Percentiles rank a stretch among this genome's conserved stretches.
Conservation (phyloP, 2,888 invertebrate genomes). For the Plebejus anna region DNA sequence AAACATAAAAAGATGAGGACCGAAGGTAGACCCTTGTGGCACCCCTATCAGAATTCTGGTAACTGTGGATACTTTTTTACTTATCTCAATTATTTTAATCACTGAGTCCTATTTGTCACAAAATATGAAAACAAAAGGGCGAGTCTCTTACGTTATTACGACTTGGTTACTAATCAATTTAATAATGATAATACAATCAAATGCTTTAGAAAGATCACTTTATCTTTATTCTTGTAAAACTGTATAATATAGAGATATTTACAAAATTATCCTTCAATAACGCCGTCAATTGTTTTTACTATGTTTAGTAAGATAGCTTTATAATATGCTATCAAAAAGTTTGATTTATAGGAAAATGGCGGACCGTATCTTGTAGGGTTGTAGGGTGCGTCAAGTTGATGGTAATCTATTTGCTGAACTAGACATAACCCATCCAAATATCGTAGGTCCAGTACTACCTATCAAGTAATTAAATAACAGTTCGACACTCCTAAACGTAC, state of each 20-base stretch:
- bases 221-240: no score
- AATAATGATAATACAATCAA: background rate
- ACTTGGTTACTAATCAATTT: background rate
- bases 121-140: background rate
- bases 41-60: background rate
- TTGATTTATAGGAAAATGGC: no score
- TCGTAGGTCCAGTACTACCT: no score
- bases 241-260: no score
- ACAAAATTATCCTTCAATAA: no score
- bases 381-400: background rate
- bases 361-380: background rate
- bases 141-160: background rate
- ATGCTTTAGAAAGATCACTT: background rate
- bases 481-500: constrained; percentile 39
- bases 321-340: no score
- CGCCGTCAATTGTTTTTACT: no score
- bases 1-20: background rate
- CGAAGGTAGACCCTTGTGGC: background rate
- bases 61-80: background rate
- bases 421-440: no score
- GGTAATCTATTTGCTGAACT: no score
- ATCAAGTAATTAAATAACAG: no score
- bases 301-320: no score
- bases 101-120: background rate
- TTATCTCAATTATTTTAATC: background rate